These are phyloP conservation scores for Eupithecia insigniata DNA, from an alignment of 2,888 invertebrate genomes.

Conservation along the genomic window DNA sequence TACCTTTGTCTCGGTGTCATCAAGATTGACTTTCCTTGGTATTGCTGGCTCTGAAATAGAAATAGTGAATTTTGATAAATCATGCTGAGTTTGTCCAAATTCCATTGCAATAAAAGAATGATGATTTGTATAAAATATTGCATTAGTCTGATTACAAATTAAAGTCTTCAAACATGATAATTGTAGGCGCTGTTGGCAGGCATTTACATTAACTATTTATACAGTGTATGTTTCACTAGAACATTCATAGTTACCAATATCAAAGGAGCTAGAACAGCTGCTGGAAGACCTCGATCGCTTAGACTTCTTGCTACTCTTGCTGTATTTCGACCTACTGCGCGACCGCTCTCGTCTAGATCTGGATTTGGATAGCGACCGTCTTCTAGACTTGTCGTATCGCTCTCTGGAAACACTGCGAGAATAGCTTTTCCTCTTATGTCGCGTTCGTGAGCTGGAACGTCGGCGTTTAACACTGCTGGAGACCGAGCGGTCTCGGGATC, in stretches of 20 bases:
- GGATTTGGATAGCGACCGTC: constrained; percentile 67
- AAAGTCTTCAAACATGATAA: neutral
- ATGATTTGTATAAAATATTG: neutral
- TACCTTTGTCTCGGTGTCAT: constrained; percentile 77
- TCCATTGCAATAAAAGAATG: neutral
- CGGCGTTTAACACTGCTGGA: constrained; percentile 66
- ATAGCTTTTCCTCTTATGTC: constrained; percentile 67
- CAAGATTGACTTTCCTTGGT: constrained; percentile 59
- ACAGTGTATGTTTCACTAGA: too few species aligned
- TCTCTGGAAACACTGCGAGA: constrained; percentile 76
- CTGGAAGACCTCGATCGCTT: constrained; percentile 68
- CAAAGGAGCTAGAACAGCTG: constrained; percentile 72
- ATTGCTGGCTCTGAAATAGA: constrained; percentile 59
- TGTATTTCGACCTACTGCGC: constrained; percentile 63
- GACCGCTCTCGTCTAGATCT: constrained; percentile 50
- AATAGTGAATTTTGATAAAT: neutral
- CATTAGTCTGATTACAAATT: neutral
- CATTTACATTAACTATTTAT: too few species aligned
- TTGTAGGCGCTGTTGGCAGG: neutral
- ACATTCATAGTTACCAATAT: constrained; percentile 65
- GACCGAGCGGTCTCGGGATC: constrained; percentile 72
- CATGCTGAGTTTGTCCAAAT: neutral
- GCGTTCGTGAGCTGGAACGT: constrained; percentile 68
- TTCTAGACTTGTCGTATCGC: constrained; percentile 70
- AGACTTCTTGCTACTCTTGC: constrained; percentile 62